Evolutionary conservation across 2,113 vertebrate genomes (phyloP), one percentile per base, ranked within the genome.

Genomic region (Aegithalos caudatus): DNA sequence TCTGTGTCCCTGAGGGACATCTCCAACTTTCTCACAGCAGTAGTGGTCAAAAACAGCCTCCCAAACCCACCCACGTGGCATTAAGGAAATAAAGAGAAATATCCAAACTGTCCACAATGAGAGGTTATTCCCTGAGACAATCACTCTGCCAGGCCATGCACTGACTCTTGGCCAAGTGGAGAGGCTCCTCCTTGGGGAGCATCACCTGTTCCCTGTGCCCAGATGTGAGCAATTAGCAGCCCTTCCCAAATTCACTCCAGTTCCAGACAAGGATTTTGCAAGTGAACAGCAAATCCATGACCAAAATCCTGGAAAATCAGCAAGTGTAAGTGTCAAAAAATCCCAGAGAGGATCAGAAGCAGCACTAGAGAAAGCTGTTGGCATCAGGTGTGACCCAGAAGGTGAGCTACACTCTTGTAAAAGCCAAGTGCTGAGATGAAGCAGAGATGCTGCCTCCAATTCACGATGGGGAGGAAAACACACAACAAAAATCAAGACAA

Each of bases 121-220:
- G 12, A 86, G 31, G 6, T 1, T 65, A 10, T 6, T 27, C 56
- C 28, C 38, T 40, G 22, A 54, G 56, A 48, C 3, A 23, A 29
- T 65, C 4, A 19, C 38, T 31, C 31, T 61, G 56, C 31, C 44
- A 6, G 17, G 47, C 14, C 4, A 1, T 16, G 22, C 23, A 38
- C 45, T 56, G 56, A 60, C n/a, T 38, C 11, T n/a, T 76, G 40
- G 14, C 18, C 42, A 53, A 40, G 16, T 3, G n/a, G 22, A 56
- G 22, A 73, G 8, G 9, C 31, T 45, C 5, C 33, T 78, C 45
- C 42, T 44, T 24, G 74, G 10, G 12, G 42, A 74, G 12, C 10
- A 72, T 9, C 29, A 25, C 1, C 0, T 3, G 3, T 21, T 56
- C 54, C 50, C 17, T 2, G 18, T 0, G 1, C 35, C 18, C 53